phyloP scores from a whole-genome alignment of 1,140 invertebrate genomes.

The Ctenoplectra terminalis region DNA sequence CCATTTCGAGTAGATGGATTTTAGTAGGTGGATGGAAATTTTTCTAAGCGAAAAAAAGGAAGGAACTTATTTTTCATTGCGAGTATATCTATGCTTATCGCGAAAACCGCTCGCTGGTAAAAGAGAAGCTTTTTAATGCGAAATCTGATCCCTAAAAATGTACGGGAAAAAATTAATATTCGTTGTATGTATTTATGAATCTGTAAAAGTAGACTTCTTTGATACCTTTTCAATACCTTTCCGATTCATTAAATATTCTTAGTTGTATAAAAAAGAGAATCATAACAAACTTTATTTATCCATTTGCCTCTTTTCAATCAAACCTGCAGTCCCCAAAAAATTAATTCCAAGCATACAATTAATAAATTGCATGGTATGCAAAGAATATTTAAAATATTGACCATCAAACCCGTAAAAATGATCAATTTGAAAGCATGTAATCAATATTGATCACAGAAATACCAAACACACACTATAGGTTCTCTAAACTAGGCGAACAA shows the following conservation, averaged over 20 bases:
- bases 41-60: not conserved
- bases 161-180: not conserved
- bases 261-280: too few relatives aligned
- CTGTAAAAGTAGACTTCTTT: too few relatives aligned
- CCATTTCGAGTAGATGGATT: not conserved
- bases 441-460: not conserved
- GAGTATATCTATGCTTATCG: not conserved
- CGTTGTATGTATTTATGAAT: too few relatives aligned
- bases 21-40: too few relatives aligned
- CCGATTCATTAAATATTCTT: too few relatives aligned
- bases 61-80: not conserved
- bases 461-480: not conserved
- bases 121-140: not conserved
- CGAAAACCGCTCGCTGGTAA: not conserved
- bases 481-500: not conserved
- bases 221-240: too few relatives aligned
- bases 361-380: too few relatives aligned
- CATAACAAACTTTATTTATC: too few relatives aligned
- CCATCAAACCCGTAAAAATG: not conserved
- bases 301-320: too few relatives aligned
- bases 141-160: not conserved
- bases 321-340: too few relatives aligned
- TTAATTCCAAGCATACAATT: too few relatives aligned
- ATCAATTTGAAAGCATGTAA: not conserved
- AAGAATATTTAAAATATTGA: too few relatives aligned